These are phyloP conservation scores for Parazoanthus swiftii DNA, from an alignment of 92 coral and sea anemone genomes.

Conservation along the genomic window DNA sequence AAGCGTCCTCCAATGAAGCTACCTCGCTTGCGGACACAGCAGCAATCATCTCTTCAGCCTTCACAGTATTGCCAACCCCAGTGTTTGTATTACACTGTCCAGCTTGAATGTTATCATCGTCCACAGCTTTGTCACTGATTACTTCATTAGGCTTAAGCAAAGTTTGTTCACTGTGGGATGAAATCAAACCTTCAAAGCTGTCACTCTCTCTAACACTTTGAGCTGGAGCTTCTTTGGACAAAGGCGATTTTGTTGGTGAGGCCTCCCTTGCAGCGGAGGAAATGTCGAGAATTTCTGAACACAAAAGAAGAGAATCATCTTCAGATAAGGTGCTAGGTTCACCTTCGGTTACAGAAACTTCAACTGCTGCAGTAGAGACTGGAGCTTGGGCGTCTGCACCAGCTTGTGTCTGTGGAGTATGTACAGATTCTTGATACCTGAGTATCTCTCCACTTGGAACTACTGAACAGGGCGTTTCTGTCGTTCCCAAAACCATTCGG, in stretches of 20 bases:
- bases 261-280: conserved; percentile 52
- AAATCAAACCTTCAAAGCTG: conserved; percentile 29
- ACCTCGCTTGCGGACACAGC: not conserved
- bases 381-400: not conserved
- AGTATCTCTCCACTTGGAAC: not conserved
- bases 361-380: not conserved
- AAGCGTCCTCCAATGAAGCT: not conserved
- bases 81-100: not conserved
- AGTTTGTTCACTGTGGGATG: conserved; percentile 1
- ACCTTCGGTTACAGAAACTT: conserved; percentile 29
- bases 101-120: not conserved
- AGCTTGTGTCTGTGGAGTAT: not conserved
- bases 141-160: not conserved
- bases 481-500: conserved; percentile 16
- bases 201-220: conserved; percentile 41
- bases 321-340: conserved; percentile 82
- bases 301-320: conserved; percentile 76
- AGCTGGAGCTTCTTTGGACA: conserved; percentile 28
- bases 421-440: not conserved
- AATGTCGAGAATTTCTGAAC: conserved; percentile 84
- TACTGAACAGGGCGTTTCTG: not conserved
- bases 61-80: not conserved
- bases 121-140: not conserved
- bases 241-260: conserved; percentile 41
- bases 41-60: not conserved